Percentiles rank a stretch among this genome's conserved stretches.
These are phyloP conservation scores for Cheilosia pagana DNA, from an alignment of 2,888 invertebrate species.

Conservation along the genomic window DNA sequence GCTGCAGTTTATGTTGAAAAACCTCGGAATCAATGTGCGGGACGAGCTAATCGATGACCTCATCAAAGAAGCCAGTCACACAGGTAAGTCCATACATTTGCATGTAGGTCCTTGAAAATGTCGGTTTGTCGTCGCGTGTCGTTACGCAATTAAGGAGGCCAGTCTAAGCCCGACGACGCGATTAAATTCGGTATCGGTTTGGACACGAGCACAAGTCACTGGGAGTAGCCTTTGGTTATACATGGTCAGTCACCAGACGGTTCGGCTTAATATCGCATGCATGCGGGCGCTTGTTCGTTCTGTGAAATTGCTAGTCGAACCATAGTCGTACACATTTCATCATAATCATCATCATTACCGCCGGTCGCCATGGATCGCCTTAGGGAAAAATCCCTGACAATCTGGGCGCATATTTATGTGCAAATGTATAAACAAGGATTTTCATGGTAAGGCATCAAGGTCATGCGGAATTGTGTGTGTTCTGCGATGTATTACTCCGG, in stretches of 20 bases:
- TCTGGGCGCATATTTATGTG: background rate
- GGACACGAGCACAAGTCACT: background rate
- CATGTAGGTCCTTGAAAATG: background rate
- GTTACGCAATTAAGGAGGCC: background rate
- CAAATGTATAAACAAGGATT: background rate
- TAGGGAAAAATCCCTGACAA: conserved; percentile 7
- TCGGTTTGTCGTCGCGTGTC: background rate
- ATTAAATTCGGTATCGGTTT: conserved; percentile 3
- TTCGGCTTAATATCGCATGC: conserved; percentile 25
- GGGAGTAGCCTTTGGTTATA: background rate
- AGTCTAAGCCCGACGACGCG: conserved; percentile 3
- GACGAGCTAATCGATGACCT: conserved; percentile 90
- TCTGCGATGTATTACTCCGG: conserved; percentile 17
- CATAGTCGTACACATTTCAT: background rate
- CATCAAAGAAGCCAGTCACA: conserved; percentile 89
- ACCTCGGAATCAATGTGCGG: conserved; percentile 90
- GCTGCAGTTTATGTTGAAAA: conserved; percentile 91
- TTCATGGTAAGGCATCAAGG: conserved; percentile 28
- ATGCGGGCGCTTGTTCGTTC: conserved; percentile 29
- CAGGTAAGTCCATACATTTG: conserved; percentile 85
- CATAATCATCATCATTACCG: background rate
- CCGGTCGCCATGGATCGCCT: background rate
- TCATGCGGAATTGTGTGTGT: conserved; percentile 30
- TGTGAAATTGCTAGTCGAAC: background rate
- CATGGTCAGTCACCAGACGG: background rate